Base-by-base conservation (phyloP, 2,888 invertebrate species). In the Leucoma salicis region DNA sequence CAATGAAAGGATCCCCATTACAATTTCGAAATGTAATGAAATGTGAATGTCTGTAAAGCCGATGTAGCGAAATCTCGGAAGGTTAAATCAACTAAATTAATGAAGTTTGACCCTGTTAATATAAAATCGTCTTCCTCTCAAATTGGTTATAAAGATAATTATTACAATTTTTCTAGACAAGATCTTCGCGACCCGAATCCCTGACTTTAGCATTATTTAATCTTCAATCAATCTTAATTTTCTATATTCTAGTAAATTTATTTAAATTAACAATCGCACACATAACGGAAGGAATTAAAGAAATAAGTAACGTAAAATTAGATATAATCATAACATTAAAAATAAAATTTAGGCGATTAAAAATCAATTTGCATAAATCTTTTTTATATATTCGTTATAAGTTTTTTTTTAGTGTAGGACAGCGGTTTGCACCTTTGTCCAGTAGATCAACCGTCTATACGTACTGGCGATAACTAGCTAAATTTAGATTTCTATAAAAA, bases 401-500 rank as follows among this genome's bases (percentile, higher is more conserved):
- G n/a, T n/a, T n/a, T n/a, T n/a, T n/a, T n/a, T n/a, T n/a, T n/a
- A n/a, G n/a, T n/a, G n/a, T n/a, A n/a, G 21, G 7, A 21, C 21
- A 4, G n/a, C 27, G 5, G n/a, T 27, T 10, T 27, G 27, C 53
- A 67, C 69, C 66, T 69, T 70, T 69, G 70, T 69, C 65, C 64
- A 69, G 60, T 56, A 56, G 57, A 68, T 64, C 60, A 66, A 63
- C 59, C 50, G 59, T 50, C 56, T 60, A 55, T 70, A 70, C 70
- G 69, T 65, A 63, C 70, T 70, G 65, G 63, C 66, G 68, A 68
- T 71, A 70, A 61, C 43, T 67, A 31, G 63, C 75, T 80, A 82
- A 70, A 75, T 74, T 71, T 84, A 83, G 74, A 65, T 58, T 56
- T 71, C 78, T 80, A 80, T 78, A 74, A 78, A 74, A 77, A 80